Conservation (phyloP, 2,888 invertebrate species). For the Neocrepidodera transversa region DNA sequence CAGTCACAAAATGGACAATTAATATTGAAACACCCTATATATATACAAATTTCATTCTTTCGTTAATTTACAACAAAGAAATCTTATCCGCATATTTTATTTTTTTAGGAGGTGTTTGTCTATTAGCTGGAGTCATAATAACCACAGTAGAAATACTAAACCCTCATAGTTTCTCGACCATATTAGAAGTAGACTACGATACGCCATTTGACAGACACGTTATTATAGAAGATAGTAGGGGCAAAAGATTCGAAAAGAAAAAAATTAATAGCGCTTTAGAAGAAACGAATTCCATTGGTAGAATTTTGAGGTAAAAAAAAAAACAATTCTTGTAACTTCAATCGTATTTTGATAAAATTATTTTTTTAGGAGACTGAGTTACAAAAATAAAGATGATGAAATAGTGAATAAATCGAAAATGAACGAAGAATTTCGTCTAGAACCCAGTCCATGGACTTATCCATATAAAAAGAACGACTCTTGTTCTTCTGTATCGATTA, state of each 20-base stretch:
- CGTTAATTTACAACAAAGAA: too few relatives aligned
- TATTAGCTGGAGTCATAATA: constrained; percentile 80
- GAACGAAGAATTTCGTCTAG: constrained; percentile 38
- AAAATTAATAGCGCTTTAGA: constrained; percentile 63
- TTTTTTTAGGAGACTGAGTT: constrained; percentile 69
- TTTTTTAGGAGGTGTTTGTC: constrained; percentile 75
- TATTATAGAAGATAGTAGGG: constrained; percentile 86
- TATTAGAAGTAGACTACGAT: constrained; percentile 90
- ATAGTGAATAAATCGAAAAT: constrained; percentile 49
- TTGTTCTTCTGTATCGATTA: constrained; percentile 26
- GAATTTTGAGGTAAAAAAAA: constrained; percentile 70
- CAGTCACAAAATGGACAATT: too few relatives aligned
- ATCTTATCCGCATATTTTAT: too few relatives aligned
- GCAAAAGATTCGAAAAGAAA: constrained; percentile 70
- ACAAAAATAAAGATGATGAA: constrained; percentile 69
- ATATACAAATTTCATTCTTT: too few relatives aligned
- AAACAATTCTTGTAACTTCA: too few relatives aligned
- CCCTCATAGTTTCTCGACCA: constrained; percentile 91
- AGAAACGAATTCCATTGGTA: constrained; percentile 66
- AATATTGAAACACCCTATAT: too few relatives aligned
- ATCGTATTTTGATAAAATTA: too few relatives aligned
- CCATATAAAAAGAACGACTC: constrained; percentile 30
- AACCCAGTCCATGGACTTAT: constrained; percentile 34
- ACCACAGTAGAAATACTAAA: constrained; percentile 84
- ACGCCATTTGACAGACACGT: constrained; percentile 93